phyloP scores from a whole-genome alignment of 2,888 invertebrate genomes.

The Aspidapion aeneum region DNA sequence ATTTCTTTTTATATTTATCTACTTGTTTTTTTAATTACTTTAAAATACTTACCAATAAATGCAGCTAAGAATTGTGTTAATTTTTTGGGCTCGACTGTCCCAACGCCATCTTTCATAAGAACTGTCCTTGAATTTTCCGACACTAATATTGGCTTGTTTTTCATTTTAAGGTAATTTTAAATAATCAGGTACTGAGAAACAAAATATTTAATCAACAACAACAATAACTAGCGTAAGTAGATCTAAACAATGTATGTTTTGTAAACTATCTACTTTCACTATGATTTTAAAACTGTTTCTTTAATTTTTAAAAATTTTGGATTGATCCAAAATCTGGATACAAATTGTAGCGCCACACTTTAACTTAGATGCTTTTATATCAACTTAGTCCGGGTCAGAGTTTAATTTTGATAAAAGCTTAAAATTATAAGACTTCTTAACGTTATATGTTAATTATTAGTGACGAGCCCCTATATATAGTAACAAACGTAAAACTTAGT shows the following conservation, averaged over 20 bases:
- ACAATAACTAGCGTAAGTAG: neutral
- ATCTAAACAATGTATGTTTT: neutral
- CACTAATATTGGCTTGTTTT: conserved; percentile 28
- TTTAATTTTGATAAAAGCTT: neutral
- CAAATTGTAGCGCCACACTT: neutral
- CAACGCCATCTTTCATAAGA: conserved; percentile 26
- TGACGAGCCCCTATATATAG: neutral
- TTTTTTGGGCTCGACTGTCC: conserved; percentile 26
- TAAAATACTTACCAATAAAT: conserved; percentile 35
- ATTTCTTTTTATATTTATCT: too few relatives aligned
- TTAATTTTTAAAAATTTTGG: neutral
- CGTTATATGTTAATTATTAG: too few relatives aligned
- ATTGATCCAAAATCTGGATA: neutral
- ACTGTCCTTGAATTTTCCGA: conserved; percentile 33
- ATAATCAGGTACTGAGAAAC: neutral
- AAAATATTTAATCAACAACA: too few relatives aligned
- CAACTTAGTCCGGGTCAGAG: neutral
- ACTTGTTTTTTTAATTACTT: too few relatives aligned
- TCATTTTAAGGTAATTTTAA: conserved; percentile 13
- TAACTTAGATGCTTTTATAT: neutral
- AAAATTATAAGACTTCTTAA: neutral
- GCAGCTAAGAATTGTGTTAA: conserved; percentile 38
- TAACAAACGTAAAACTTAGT: too few relatives aligned
- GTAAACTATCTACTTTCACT: neutral
- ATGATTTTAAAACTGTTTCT: neutral